A percentile compares a stretch with the other conserved stretches of the same genome.
Conservation (phyloP, 2,797 vertebrate genomes). For the Menidia menidia region DNA sequence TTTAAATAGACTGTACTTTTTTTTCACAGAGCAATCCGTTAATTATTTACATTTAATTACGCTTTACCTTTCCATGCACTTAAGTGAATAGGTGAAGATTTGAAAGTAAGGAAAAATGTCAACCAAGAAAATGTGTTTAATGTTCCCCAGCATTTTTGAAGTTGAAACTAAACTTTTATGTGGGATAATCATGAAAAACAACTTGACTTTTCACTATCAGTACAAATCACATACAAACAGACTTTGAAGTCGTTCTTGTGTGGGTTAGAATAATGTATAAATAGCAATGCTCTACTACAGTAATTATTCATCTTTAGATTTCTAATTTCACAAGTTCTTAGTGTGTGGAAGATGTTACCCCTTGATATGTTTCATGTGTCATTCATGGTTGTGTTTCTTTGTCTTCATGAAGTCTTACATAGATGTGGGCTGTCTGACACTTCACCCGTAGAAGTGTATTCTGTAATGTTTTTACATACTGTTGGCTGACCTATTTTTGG, state of each 20-base stretch:
- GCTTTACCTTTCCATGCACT: neutral
- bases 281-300: conserved; percentile 6
- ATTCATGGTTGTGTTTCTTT: conserved; percentile 13
- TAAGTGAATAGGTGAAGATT: neutral
- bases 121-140: neutral
- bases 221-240: neutral
- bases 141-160: neutral
- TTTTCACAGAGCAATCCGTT: neutral
- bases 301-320: conserved; percentile 32
- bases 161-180: neutral
- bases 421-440: conserved; percentile 20
- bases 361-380: conserved; percentile 8
- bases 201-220: conserved; percentile 16
- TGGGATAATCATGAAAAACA: conserved; percentile 18
- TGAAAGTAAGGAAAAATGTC: neutral
- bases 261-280: conserved; percentile 28
- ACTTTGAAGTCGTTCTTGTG: conserved; percentile 37
- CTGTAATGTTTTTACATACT: conserved; percentile 27
- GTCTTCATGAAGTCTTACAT: conserved; percentile 23
- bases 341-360: conserved; percentile 5
- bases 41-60: neutral
- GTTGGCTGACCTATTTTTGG: conserved; percentile 50
- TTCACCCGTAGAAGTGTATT: conserved; percentile 29
- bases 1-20: neutral
- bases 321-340: conserved; percentile 22